Percentiles rank a stretch among this genome's conserved stretches.
phyloP scores from a whole-genome alignment of 2,797 vertebrate genomes.

The Eospalax fontanierii region DNA sequence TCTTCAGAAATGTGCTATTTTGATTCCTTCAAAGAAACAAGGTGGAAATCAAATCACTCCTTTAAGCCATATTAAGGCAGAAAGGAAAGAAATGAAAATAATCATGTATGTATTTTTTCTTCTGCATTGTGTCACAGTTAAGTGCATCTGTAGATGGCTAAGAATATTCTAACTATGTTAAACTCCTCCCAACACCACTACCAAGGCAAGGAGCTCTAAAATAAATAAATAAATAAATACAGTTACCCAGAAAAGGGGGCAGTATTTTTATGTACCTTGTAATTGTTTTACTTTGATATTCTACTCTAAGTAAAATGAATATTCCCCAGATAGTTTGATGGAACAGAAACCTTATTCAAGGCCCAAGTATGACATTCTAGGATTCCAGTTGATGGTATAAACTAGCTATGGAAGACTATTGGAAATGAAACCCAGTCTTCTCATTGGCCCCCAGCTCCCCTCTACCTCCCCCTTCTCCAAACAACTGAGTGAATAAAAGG shows the following conservation, averaged over 20 bases:
- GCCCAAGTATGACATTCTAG: not conserved
- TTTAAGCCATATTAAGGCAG: conserved; percentile 1
- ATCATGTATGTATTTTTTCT: not conserved
- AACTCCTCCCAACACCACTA: not conserved
- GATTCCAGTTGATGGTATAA: not conserved
- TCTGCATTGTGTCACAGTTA: conserved; percentile 16
- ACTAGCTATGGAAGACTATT: not conserved
- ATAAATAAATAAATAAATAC: too few relatives aligned
- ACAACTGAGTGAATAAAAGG: not conserved
- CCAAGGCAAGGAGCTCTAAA: conserved; percentile 4
- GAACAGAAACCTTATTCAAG: not conserved
- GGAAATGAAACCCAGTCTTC: not conserved
- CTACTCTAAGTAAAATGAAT: not conserved
- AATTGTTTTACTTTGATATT: conserved; percentile 23
- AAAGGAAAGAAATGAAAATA: conserved; percentile 43
- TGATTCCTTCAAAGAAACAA: conserved; percentile 26
- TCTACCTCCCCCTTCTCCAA: not conserved
- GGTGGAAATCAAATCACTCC: not conserved
- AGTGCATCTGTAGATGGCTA: not conserved
- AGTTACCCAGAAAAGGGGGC: not conserved
- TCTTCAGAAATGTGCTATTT: conserved; percentile 11
- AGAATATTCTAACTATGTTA: conserved; percentile 28
- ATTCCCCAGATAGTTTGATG: not conserved
- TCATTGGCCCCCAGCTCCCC: not conserved
- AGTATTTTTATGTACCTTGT: not conserved